Percentiles rank a stretch among this genome's conserved stretches.
Evolutionary conservation across 2,797 vertebrate species (phyloP).

Genomic region (Neosalanx taihuensis): DNA sequence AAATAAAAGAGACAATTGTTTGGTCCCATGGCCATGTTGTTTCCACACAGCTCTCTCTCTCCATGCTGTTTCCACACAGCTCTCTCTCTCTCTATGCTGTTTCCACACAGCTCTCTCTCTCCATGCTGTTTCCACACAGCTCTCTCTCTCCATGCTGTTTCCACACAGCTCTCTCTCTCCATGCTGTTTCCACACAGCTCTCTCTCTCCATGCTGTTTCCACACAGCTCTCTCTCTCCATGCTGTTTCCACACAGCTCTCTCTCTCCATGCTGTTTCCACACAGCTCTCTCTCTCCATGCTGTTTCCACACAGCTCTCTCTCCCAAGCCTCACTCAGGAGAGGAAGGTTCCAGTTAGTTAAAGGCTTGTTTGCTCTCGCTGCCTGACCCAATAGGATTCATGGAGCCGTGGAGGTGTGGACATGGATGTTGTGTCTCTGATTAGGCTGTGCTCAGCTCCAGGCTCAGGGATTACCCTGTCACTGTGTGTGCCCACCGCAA

Average conservation of each 20-base stretch:
- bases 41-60: slow-evolving; percentile 9
- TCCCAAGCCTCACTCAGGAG: slow-evolving; percentile 13
- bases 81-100: too few species aligned
- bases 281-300: slow-evolving; percentile 14
- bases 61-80: slow-evolving; percentile 23
- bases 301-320: slow-evolving; percentile 14
- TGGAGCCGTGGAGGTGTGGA: slow-evolving; percentile 62
- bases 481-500: slow-evolving; percentile 33
- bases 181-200: slow-evolving; percentile 22
- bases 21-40: slow-evolving; percentile 44
- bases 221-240: too few species aligned
- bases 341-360: slow-evolving; percentile 49
- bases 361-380: slow-evolving; percentile 65
- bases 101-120: too few species aligned
- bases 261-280: slow-evolving; percentile 24
- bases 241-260: slow-evolving; percentile 24
- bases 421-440: slow-evolving; percentile 54
- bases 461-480: slow-evolving; percentile 55
- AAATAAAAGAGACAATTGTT: slow-evolving; percentile 57
- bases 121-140: slow-evolving; percentile 23
- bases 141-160: too few species aligned
- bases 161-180: background rate
- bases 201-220: slow-evolving; percentile 18
- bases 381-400: slow-evolving; percentile 71
- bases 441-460: slow-evolving; percentile 55